Evolutionary conservation across 2,888 invertebrate species (phyloP), one percentile per base, ranked within the genome.

Genomic region (Parascotia fuliginaria): DNA sequence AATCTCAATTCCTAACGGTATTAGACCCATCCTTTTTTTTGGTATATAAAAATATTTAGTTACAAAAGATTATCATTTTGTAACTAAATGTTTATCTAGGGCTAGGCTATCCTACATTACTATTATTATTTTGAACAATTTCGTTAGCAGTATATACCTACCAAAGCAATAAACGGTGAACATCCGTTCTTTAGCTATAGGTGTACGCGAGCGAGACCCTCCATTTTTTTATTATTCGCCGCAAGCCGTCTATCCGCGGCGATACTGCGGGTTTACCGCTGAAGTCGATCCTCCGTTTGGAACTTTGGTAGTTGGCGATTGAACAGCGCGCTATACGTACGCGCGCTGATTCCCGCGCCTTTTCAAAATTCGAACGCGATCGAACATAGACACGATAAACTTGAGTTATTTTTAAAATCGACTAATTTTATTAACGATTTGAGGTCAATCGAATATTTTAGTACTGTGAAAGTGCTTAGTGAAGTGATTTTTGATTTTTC

Each of bases 281-380:
- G 44, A 7, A 24, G 40, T 52, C 44, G 39, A 43, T 42, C 43
- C 38, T 41, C 37, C 41, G 66, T 70, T n/a, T n/a, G n/a, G n/a
- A n/a, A n/a, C n/a, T n/a, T n/a, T n/a, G n/a, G n/a, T 79, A 85
- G 85, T 85, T 72, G 60, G 55, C 71, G 64, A 72, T 66, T 76
- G 80, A 70, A 78, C 69, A 51, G 70, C 79, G 76, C 65, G 76
- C 65, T 55, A 43, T 32, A 40, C 60, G 73, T 71, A 82, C 85
- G 84, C 69, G 56, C 52, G 60, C 60, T 14, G 45, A 19, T 67
- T 66, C 69, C 73, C 76, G 77, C 79, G 70, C 50, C 55, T 62
- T 70, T 71, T 65, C 55, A 67, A 73, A 63, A 57, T 61, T 47
- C 80, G 71, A 73, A 65, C 69, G 70, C 81, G 77, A 77, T 77